A percentile compares a stretch with the other conserved stretches of the same genome.
Conservation (phyloP, 2,797 vertebrate species). For the Darevskia mixta region DNA sequence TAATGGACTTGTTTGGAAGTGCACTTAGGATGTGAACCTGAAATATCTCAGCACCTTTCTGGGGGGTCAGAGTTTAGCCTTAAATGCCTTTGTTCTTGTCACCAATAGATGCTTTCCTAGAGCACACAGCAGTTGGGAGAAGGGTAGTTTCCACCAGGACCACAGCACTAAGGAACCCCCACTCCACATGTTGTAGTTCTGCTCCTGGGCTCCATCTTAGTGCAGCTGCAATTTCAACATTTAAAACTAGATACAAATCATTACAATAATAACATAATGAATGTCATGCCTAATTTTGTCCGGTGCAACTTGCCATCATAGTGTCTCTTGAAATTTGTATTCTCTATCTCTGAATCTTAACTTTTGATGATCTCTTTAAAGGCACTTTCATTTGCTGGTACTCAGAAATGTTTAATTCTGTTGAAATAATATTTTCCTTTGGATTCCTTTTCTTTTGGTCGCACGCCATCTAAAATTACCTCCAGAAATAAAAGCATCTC, state of each 20-base stretch:
- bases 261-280: neutral
- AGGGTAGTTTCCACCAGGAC: no score
- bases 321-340: neutral
- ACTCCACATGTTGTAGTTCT: neutral
- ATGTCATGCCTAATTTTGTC: neutral
- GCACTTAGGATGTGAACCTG: neutral
- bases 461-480: slow-evolving; percentile 60
- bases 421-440: slow-evolving; percentile 72
- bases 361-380: neutral
- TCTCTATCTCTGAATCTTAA: neutral
- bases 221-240: neutral
- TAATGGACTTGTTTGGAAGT: neutral
- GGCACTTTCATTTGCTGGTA: slow-evolving; percentile 53
- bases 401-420: slow-evolving; percentile 44
- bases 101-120: neutral
- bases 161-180: neutral
- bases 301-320: neutral
- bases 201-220: neutral
- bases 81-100: neutral
- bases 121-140: neutral
- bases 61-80: neutral
- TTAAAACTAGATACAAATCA: neutral
- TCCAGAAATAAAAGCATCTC: slow-evolving; percentile 54
- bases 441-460: slow-evolving; percentile 71
- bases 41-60: neutral